Base-by-base conservation (phyloP, 2,888 invertebrate species). In the Troides aeacus region DNA sequence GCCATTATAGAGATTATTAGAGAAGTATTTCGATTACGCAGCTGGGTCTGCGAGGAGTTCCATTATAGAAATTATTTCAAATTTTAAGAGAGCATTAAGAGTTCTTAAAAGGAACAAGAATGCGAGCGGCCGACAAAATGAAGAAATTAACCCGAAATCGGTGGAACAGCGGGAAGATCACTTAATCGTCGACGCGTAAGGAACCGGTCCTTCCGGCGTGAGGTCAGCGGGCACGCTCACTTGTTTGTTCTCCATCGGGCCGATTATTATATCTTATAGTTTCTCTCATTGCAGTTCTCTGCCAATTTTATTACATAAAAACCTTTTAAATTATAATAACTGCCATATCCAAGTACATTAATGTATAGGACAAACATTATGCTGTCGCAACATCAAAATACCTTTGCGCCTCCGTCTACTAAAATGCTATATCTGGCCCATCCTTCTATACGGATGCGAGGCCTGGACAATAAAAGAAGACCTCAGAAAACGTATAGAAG, bases 101-200 rank as follows among this genome's bases (percentile, higher is more conserved):
- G 56, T 57, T 21, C 53, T 59, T 69, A 77, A 79, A 80, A 76
- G 75, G 74, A 76, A 78, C 78, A 79, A 78, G 78, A 81, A 80
- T 77, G 76, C 76, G 73, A 75, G 74, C 74, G 82, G 77, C 79
- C 81, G 80, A 86, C 85, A 87, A 87, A 89, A 89, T 89, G 88
- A 89, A 89, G 88, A 89, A 88, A 89, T 89, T 89, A 88, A 88
- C 84, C 84, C 81, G 79, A 82, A 88, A 88, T 89, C 85, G 85
- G 85, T 89, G 84, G 85, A 87, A 88, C 86, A 83, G 86, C 81
- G 82, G 83, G 79, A 79, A 84, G 88, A 89, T 89, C 86, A 84
- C 87, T 88, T 88, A 89, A 88, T 88, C 88, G 84, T 77, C 79
- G 76, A 76, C 79, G 81, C 79, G 80, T 78, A 78, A 75, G 77